phyloP scores from a whole-genome alignment of 2,113 vertebrate genomes.

The Piaya cayana region DNA sequence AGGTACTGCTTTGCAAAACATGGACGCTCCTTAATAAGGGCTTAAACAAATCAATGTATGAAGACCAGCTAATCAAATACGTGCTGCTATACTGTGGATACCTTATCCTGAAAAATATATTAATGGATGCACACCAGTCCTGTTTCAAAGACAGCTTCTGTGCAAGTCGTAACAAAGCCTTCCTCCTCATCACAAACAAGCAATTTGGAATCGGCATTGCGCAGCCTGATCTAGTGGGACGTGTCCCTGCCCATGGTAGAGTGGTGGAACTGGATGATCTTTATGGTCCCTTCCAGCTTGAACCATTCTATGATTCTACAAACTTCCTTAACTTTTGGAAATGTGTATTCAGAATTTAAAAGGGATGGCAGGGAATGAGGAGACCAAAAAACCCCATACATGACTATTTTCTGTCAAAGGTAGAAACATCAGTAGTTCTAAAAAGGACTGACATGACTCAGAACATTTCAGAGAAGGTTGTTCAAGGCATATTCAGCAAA shows the following conservation, averaged over 20 bases:
- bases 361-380: fast-evolving
- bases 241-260: too few species aligned
- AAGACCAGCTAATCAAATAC: not conserved
- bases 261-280: too few species aligned
- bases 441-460: not conserved
- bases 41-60: not conserved
- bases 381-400: not conserved
- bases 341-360: not conserved
- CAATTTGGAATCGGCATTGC: too few species aligned
- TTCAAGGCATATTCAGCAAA: not conserved
- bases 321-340: not conserved
- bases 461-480: not conserved
- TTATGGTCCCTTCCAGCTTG: too few species aligned
- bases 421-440: not conserved
- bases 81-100: not conserved
- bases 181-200: not conserved
- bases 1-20: not conserved
- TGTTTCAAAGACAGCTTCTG: not conserved
- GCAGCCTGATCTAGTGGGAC: too few species aligned
- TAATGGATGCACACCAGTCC: not conserved
- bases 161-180: not conserved
- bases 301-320: too few species aligned
- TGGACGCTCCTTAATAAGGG: not conserved
- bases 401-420: not conserved
- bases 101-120: not conserved